Base-by-base conservation (phyloP, 1,140 invertebrate genomes). In the Lanistes nyassanus region DNA sequence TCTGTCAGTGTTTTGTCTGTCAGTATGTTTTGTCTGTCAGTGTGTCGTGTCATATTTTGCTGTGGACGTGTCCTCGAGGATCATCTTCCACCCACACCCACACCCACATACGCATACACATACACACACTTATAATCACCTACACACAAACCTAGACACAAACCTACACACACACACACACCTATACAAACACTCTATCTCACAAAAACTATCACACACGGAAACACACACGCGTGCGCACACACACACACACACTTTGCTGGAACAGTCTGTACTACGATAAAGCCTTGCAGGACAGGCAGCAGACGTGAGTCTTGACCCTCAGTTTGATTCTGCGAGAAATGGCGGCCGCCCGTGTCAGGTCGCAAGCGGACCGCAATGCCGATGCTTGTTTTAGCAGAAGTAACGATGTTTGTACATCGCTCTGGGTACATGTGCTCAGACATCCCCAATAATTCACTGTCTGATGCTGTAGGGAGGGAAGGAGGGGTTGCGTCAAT, bases 81-180 rank as follows among this genome's bases (percentile, higher is more conserved):
- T n/a, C n/a, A n/a, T n/a, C n/a, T n/a, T n/a, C n/a, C 42, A 23
- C 42, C 3, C 37, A 69, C 67, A 53, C 67, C 39, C 37, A 53
- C 67, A 69, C 67, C 39, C 67, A 69, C 67, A 53, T 37, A 69
- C 11, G 26, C 36, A 69, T 37, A 69, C 67, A 69, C 67, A 69
- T 34, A 69, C 67, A 47, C 67, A 47, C 39, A 42, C 39, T 6
- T 42, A 42, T 42, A 42, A 5, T 6, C 39, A 42, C 39, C 39
- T 42, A 42, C 39, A 42, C 39, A 42, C 39, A 42, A 13, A 13
- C 39, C 5, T 13, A 13, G 5, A 13, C 5, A 42, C 67, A 69
- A 37, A 69, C 67, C 9, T 37, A 69, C 67, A 6, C 13, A 42
- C 39, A 42, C 39, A 42, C 39, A 42, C 13, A 42, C 39, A 42